Evolutionary conservation across 92 coral and sea anemone genomes (phyloP).

Genomic region (Siderastrea radians): DNA sequence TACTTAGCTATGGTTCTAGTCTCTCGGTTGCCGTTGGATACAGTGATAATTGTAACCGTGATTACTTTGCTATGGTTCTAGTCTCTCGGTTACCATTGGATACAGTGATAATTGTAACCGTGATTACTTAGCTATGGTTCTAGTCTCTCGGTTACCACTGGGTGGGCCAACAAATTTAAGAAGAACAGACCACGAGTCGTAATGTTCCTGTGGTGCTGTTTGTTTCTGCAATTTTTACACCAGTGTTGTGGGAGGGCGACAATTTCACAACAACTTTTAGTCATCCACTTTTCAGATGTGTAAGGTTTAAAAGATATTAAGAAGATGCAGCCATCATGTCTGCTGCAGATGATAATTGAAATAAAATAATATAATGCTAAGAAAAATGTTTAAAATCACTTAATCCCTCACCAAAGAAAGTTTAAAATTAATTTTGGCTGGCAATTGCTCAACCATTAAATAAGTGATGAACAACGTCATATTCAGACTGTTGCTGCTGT

Average conservation of each 20-base stretch:
- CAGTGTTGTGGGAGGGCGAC: neutral
- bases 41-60: neutral
- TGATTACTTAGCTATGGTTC: neutral
- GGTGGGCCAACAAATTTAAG: too few relatives aligned
- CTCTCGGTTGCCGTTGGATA: neutral
- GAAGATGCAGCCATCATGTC: neutral
- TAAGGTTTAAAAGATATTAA: neutral
- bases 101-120: neutral
- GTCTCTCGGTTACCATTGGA: too few relatives aligned
- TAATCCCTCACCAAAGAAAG: conserved; percentile 13
- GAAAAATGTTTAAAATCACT: conserved; percentile 14
- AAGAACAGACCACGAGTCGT: too few relatives aligned
- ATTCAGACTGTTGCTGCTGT: conserved; percentile 67
- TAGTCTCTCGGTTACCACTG: too few relatives aligned
- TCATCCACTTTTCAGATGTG: neutral
- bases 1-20: too few relatives aligned
- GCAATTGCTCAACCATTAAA: conserved; percentile 73
- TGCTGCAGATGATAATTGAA: neutral
- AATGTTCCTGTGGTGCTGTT: neutral
- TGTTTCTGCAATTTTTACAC: neutral
- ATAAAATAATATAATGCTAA: neutral
- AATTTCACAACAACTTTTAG: neutral
- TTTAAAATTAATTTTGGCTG: neutral
- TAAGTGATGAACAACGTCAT: conserved; percentile 80
- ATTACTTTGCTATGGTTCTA: neutral